These are phyloP conservation scores for Hypomecis atomaria DNA, from an alignment of 2,888 invertebrate species.

Conservation along the genomic window DNA sequence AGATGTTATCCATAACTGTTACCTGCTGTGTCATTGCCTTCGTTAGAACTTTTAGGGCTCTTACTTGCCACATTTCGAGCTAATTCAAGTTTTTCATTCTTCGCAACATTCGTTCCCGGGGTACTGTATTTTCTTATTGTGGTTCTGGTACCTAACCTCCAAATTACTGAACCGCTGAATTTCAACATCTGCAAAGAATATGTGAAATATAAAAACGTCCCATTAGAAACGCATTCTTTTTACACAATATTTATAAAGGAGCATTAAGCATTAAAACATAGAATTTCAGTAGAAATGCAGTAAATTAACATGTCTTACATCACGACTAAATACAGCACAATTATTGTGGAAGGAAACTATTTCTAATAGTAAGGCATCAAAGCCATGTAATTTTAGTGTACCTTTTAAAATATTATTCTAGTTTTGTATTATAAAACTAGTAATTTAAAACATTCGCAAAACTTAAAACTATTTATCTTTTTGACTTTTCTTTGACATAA, in stretches of 20 bases:
- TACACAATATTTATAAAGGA: background rate
- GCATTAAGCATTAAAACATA: background rate
- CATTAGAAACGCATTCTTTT: background rate
- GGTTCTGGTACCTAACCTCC: slow-evolving; percentile 80
- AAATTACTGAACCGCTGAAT: slow-evolving; percentile 76
- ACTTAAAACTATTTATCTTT: slow-evolving; percentile 57
- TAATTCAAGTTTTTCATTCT: slow-evolving; percentile 82
- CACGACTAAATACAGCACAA: slow-evolving; percentile 49
- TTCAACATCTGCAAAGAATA: slow-evolving; percentile 76
- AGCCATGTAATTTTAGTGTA: slow-evolving; percentile 1
- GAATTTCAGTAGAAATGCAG: slow-evolving; percentile 26
- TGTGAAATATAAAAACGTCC: slow-evolving; percentile 24
- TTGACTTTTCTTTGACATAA: slow-evolving; percentile 39
- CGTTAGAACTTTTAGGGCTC: slow-evolving; percentile 38
- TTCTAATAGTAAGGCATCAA: background rate
- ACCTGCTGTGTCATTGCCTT: slow-evolving; percentile 59
- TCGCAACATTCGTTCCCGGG: slow-evolving; percentile 93
- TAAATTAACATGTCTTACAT: slow-evolving; percentile 70
- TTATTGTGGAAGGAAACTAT: background rate
- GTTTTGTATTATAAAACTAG: slow-evolving; percentile 4
- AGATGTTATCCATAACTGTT: slow-evolving; percentile 15
- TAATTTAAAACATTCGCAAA: slow-evolving; percentile 56
- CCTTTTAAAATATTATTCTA: slow-evolving; percentile 23
- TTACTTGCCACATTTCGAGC: slow-evolving; percentile 57
- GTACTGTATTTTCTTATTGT: slow-evolving; percentile 67